Percentiles rank a stretch among this genome's conserved stretches.
Evolutionary conservation across 2,888 invertebrate species (phyloP).

Genomic region (Julus scanicus): DNA sequence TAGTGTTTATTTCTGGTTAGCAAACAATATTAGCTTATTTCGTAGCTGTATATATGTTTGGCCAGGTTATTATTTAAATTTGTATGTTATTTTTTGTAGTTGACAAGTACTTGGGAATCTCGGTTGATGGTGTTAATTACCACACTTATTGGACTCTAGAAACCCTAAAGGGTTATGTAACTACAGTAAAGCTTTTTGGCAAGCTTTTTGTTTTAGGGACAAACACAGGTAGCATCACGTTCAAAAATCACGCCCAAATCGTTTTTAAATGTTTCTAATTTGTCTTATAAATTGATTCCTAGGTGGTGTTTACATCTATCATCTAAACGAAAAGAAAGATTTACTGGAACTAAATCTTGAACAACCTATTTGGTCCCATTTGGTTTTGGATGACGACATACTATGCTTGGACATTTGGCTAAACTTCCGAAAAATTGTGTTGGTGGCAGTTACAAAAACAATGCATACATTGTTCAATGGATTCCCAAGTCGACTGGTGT

Average conservation of each 20-base stretch:
- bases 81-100: not conserved
- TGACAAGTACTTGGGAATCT: not conserved
- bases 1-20: not conserved
- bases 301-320: slow-evolving; percentile 13
- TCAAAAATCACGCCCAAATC: too few relatives aligned
- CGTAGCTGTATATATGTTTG: too few relatives aligned
- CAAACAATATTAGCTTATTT: not conserved
- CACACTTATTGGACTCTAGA: not conserved
- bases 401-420: too few relatives aligned
- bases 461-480: too few relatives aligned
- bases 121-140: not conserved
- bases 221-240: not conserved
- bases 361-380: not conserved
- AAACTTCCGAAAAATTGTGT: too few relatives aligned
- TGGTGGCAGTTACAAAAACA: too few relatives aligned
- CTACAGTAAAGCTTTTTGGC: not conserved
- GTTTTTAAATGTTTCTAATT: too few relatives aligned
- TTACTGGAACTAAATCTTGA: not conserved
- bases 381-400: too few relatives aligned
- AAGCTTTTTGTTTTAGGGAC: slow-evolving; percentile 40
- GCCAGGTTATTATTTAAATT: not conserved
- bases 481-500: too few relatives aligned
- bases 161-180: not conserved
- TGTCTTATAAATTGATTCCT: not conserved
- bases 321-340: not conserved